Conservation (phyloP, 53 echinoderm and acorn worm species). For the Apostichopus leukothele region DNA sequence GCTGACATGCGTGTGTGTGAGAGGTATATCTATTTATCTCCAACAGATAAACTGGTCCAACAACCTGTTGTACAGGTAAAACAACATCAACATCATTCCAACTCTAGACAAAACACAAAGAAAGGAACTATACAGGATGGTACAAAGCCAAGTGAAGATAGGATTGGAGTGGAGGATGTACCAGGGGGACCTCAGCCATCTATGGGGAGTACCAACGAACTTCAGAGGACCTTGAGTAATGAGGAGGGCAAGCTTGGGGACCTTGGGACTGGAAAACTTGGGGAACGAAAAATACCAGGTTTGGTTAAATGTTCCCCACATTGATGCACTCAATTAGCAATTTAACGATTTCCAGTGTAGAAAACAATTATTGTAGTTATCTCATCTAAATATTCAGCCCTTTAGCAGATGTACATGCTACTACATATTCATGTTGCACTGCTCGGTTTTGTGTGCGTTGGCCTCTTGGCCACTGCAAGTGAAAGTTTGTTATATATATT, state of each 20-base stretch:
- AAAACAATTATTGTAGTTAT: too few species aligned
- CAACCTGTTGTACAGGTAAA: slow-evolving; percentile 10
- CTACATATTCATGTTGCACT: too few species aligned
- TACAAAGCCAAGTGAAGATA: slow-evolving; percentile 27
- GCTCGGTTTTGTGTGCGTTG: too few species aligned
- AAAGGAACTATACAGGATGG: slow-evolving; percentile 30
- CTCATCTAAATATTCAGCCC: too few species aligned
- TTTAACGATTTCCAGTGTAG: too few species aligned
- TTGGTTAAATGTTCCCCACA: neutral
- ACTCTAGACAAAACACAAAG: neutral
- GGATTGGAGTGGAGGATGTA: slow-evolving; percentile 36
- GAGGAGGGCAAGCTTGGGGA: slow-evolving; percentile 79
- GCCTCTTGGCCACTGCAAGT: too few species aligned
- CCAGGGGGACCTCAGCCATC: slow-evolving; percentile 42
- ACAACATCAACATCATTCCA: neutral
- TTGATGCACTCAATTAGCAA: too few species aligned
- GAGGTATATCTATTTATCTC: neutral
- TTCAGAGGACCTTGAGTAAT: slow-evolving; percentile 61
- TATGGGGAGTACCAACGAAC: slow-evolving; percentile 22
- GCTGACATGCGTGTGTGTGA: too few species aligned
- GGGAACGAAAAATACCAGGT: neutral
- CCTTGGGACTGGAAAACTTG: slow-evolving; percentile 71
- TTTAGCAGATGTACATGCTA: too few species aligned
- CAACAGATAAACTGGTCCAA: neutral
- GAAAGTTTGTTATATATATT: too few species aligned